These are phyloP conservation scores for Mylabris sibirica DNA, from an alignment of 2,888 invertebrate genomes.

Conservation along the genomic window DNA sequence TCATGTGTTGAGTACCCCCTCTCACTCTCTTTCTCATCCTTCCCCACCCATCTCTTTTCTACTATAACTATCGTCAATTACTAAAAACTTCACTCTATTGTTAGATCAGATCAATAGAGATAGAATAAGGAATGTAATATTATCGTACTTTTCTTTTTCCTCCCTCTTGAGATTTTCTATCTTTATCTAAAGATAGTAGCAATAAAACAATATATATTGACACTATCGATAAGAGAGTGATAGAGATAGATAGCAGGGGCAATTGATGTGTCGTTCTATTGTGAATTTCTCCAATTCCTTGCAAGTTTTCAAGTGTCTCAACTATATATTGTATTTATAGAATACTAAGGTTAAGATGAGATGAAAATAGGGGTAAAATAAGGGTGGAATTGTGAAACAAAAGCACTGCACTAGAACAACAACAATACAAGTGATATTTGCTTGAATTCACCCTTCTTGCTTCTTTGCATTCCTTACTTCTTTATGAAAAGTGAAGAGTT, in stretches of 20 bases:
- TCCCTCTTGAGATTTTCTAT: neutral
- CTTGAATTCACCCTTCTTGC: neutral
- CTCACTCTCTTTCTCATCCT: neutral
- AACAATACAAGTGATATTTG: neutral
- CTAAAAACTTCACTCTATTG: neutral
- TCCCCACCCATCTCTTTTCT: neutral
- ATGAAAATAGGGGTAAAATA: neutral
- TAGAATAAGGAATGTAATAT: too few species aligned
- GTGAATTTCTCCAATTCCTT: constrained; percentile 5
- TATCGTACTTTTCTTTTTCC: too few species aligned
- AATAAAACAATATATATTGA: too few species aligned
- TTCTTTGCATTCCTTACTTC: neutral
- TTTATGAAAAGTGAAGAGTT: too few species aligned
- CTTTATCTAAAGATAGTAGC: neutral
- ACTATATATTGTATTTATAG: neutral
- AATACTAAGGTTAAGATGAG: too few species aligned
- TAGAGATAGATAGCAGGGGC: neutral
- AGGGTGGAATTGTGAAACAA: neutral
- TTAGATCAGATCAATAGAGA: neutral
- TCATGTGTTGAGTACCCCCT: neutral
- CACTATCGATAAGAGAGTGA: neutral
- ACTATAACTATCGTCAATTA: neutral
- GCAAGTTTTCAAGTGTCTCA: constrained; percentile 2
- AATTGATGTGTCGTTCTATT: neutral
- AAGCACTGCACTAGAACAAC: neutral